Evolutionary conservation across 2,113 vertebrate species (phyloP), one percentile per base, ranked within the genome.

Genomic region (Xiphophorus maculatus): DNA sequence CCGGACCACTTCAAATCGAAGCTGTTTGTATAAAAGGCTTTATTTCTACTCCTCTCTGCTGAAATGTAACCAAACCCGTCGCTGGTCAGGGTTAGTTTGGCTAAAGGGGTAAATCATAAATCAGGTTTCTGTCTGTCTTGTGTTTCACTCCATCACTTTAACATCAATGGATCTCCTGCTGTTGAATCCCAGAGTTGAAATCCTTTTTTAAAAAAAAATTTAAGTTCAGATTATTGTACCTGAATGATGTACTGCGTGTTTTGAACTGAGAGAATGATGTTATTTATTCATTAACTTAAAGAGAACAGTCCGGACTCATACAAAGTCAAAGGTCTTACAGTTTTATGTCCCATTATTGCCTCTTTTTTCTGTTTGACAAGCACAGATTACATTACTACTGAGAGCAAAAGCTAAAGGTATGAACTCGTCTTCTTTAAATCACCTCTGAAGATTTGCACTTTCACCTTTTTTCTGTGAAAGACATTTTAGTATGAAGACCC

Each of bases 201-300:
- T n/a, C 9, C 15, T 66, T 64, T 33, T 44, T 15, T 25, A 28
- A 28, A 28, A 28, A 28, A 28, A 28, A 0, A 7, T 58, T 58
- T 58, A 58, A 63, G 15, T 63, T 32, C 29, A 63, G 29, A 63
- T n/a, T 22, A 19, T 9, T 69, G 65, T 6, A 25, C 28, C 61
- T 35, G 66, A 48, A 13, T 78, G n/a, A 30, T 58, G 51, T 58
- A 3, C 10, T n/a, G 19, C 71, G 63, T 81, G 63, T 77, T 91
- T 91, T 91, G 88, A 87, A 89, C 75, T 88, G 80, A 79, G n/a
- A 64, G 28, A 61, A 66, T 84, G 44, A 89, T 93, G 92, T 94
- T 92, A 90, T 89, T 89, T 91, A 70, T 71, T 58, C 5, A 13
- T 42, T 71, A 63, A n/a, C 74, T 80, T 72, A 58, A 58, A 58